A percentile compares a stretch with the other conserved stretches of the same genome.
These are phyloP conservation scores for Lontra canadensis DNA, from an alignment of 2,113 vertebrate species.

Conservation along the genomic window DNA sequence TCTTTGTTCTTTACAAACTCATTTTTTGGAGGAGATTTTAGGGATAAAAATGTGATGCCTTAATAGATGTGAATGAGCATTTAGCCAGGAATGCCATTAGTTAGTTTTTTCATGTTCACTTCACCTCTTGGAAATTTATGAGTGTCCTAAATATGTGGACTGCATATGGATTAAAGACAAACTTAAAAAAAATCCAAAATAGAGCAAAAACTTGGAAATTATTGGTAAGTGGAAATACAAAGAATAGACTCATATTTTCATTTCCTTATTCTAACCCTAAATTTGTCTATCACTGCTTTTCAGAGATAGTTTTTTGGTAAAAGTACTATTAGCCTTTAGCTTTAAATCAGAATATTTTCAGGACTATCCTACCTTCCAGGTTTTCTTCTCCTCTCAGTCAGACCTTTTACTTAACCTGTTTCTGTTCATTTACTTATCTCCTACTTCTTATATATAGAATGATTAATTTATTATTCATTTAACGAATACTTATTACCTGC, in stretches of 20 bases:
- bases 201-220: background rate
- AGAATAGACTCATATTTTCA: background rate
- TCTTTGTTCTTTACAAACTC: background rate
- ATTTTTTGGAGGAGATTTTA: background rate
- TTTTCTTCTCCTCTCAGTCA: background rate
- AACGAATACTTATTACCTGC: background rate
- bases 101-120: background rate
- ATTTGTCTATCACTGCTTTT: slow-evolving; percentile 21
- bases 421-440: slow-evolving; percentile 5
- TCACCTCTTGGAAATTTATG: background rate
- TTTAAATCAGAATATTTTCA: slow-evolving; percentile 2
- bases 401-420: slow-evolving; percentile 9
- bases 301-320: background rate
- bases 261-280: slow-evolving; percentile 40
- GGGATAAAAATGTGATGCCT: background rate
- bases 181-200: background rate
- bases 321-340: background rate
- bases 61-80: background rate
- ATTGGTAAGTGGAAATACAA: background rate
- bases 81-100: background rate
- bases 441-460: background rate
- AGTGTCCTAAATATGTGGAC: slow-evolving; percentile 11
- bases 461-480: background rate
- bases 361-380: background rate
- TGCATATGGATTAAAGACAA: background rate